Conservation (phyloP, 2,113 vertebrate genomes). For the Passer domesticus region DNA sequence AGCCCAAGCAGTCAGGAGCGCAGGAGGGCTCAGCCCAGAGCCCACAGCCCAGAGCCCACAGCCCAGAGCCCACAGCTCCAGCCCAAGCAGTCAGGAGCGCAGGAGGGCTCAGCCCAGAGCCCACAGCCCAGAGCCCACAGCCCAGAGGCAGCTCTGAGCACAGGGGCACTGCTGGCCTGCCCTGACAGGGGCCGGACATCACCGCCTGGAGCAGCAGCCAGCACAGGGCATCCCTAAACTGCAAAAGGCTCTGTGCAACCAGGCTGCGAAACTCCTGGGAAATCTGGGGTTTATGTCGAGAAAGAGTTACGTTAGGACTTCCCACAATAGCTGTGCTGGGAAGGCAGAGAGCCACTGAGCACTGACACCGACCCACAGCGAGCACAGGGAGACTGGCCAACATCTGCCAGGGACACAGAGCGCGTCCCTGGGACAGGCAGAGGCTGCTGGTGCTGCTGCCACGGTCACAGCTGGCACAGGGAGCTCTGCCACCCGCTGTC, state of each 20-base stretch:
- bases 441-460: background rate
- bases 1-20: background rate
- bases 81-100: background rate
- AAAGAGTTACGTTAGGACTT: background rate
- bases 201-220: rapidly evolving
- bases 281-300: rapidly evolving
- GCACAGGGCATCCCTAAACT: background rate
- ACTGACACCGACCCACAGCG: rapidly evolving
- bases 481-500: background rate
- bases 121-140: too few relatives aligned
- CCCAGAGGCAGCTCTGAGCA: background rate
- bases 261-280: background rate
- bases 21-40: background rate
- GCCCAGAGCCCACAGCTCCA: too few relatives aligned
- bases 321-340: rapidly evolving
- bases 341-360: background rate
- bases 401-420: rapidly evolving
- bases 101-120: background rate
- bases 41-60: too few relatives aligned
- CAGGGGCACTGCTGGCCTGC: rapidly evolving
- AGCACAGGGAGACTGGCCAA: background rate
- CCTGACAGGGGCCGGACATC: rapidly evolving
- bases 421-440: background rate
- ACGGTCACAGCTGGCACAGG: rapidly evolving
- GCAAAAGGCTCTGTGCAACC: background rate